These are phyloP conservation scores for Capitulum mitella DNA, from an alignment of 2,888 invertebrate species.

Conservation along the genomic window DNA sequence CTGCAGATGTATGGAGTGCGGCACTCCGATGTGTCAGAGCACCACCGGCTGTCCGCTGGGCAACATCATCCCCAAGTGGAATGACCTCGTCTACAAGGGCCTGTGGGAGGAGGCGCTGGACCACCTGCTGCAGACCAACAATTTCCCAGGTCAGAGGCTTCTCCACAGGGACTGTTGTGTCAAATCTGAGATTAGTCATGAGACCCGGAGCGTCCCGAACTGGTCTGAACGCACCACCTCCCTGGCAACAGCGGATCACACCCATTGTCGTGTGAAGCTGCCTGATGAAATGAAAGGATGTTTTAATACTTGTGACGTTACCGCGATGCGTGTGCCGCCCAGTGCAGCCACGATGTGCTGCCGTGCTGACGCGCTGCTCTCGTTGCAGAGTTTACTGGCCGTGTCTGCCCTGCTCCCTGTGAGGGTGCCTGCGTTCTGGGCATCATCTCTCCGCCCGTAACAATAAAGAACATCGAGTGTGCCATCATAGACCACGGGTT, in stretches of 20 bases:
- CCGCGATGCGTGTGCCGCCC: too few species aligned
- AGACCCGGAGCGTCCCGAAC: too few species aligned
- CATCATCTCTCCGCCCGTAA: conserved; percentile 92
- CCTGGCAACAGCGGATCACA: too few species aligned
- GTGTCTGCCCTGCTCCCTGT: conserved; percentile 83
- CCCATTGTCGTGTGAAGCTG: too few species aligned
- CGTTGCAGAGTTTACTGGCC: conserved; percentile 81
- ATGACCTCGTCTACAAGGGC: conserved; percentile 86
- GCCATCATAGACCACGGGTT: conserved; percentile 97
- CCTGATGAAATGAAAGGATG: too few species aligned
- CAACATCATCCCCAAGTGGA: conserved; percentile 99
- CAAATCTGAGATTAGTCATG: too few species aligned
- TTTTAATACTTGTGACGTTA: too few species aligned
- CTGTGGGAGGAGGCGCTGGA: conserved; percentile 91
- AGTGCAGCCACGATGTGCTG: too few species aligned
- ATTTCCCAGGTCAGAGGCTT: conserved; percentile 85
- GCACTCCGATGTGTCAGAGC: conserved; percentile 96
- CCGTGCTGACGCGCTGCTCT: too few species aligned
- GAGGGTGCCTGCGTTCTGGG: conserved; percentile 96
- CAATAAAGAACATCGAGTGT: conserved; percentile 98
- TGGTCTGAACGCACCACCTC: too few species aligned
- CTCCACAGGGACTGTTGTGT: too few species aligned
- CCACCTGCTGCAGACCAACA: conserved; percentile 93
- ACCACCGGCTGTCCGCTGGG: conserved; percentile 93
- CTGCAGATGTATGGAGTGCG: conserved; percentile 55